Evolutionary conservation across 2,113 vertebrate genomes (phyloP), one percentile per base, ranked within the genome.

Genomic region (Coreoperca whiteheadi): DNA sequence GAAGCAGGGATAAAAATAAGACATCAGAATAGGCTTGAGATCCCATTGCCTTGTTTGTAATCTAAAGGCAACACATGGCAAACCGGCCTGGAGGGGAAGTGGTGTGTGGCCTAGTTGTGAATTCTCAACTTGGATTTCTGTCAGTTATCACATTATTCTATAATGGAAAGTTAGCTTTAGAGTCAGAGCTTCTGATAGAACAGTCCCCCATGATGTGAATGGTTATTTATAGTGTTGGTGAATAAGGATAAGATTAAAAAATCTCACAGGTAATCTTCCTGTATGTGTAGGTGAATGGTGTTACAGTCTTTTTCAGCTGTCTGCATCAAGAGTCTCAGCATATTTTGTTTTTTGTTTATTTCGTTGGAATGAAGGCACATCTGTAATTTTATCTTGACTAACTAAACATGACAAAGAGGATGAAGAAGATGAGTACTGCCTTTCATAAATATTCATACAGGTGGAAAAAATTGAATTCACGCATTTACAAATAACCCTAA

Each of bases 1-100:
- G 39, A 70, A 77, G 73, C 28, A 74, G 74, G 72, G 79, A 85
- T 83, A 76, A 78, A 89, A 89, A 88, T 88, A 89, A 84, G 83
- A 69, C 60, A 70, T 78, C n/a, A 48, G 75, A 82, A 64, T 79
- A 59, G 77, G 43, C 54, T 50, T 0, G 8, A 70, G 83, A 78
- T 81, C 60, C 56, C 34, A 48, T 50, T 84, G 59, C 67, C 37
- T 77, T 64, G 75, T 68, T 81, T 85, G 82, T 86, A 71, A 86
- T 81, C 54, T 25, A 14, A 77, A 66, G 57, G 57, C 57, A 83
- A 50, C 53, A 80, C 18, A 53, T 57, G 78, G 28, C 69, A 60
- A 82, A 81, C 21, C 54, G 25, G n/a, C 14, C 54, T 5, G 32
- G 41, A 76, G 39, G 10, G 46, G 71, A 86, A 81, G 61, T 6